These are phyloP conservation scores for Polietes domitor DNA, from an alignment of 2,888 invertebrate genomes.

Conservation along the genomic window DNA sequence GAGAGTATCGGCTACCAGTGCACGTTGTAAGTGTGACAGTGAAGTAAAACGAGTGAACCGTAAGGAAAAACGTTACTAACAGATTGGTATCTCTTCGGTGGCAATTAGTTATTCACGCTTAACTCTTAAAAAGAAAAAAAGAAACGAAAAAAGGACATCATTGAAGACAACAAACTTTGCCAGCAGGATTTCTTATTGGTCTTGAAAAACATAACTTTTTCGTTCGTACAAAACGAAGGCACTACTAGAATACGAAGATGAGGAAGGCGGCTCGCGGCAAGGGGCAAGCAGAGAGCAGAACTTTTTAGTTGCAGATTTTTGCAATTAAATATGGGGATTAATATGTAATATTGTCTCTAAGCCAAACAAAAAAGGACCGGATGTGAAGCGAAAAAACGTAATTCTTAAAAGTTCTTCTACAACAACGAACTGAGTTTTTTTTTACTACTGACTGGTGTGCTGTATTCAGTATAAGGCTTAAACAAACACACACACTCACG, in stretches of 20 bases:
- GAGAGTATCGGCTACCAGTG: background rate
- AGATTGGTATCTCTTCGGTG: conserved; percentile 61
- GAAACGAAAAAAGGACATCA: conserved; percentile 16
- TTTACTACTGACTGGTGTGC: too few relatives aligned
- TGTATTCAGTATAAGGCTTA: too few relatives aligned
- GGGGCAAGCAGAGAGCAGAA: conserved; percentile 22
- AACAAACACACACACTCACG: background rate
- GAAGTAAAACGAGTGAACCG: conserved; percentile 19
- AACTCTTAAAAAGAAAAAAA: conserved; percentile 66
- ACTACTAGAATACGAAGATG: background rate
- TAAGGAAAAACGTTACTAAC: conserved; percentile 37
- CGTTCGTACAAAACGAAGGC: background rate
- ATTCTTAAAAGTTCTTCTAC: conserved; percentile 44
- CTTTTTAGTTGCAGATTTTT: conserved; percentile 51
- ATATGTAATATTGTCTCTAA: conserved; percentile 39
- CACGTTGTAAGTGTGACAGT: background rate
- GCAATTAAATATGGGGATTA: conserved; percentile 63
- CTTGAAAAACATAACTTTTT: conserved; percentile 45
- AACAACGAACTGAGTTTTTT: background rate
- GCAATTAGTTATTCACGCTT: conserved; percentile 79
- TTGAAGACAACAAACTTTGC: conserved; percentile 30
- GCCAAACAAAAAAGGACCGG: conserved; percentile 1
- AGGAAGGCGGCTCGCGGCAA: background rate
- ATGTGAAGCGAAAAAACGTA: conserved; percentile 25
- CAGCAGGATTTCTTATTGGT: conserved; percentile 48